These are phyloP conservation scores for Notocelia uddmanniana DNA, from an alignment of 2,888 invertebrate species.

Conservation along the genomic window DNA sequence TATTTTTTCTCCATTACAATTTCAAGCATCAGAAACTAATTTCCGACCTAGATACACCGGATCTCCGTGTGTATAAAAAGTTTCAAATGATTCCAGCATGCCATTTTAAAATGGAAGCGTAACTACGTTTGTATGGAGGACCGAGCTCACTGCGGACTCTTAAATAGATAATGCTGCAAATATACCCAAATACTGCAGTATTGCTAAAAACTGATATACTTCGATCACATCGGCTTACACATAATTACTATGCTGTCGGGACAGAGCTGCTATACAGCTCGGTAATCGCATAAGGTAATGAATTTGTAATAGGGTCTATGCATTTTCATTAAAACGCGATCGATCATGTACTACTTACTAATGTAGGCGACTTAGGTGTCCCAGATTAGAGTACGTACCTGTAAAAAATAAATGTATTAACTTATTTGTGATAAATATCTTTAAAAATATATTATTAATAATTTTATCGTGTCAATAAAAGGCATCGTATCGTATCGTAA, in stretches of 20 bases:
- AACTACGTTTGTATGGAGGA: no score
- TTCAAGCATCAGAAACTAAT: no score
- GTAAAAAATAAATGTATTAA: background rate
- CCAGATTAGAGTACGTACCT: conserved; percentile 1
- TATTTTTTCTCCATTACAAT: no score
- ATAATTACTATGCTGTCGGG: background rate
- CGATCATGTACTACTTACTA: conserved; percentile 13
- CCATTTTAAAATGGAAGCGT: no score
- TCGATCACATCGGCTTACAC: background rate
- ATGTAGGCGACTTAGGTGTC: background rate
- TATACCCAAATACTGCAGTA: background rate
- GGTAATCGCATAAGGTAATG: conserved; percentile 10
- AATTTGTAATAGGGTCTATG: conserved; percentile 18
- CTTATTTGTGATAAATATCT: no score
- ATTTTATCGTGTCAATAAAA: no score
- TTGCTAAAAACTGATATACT: background rate
- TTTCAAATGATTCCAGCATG: no score
- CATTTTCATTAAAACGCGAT: conserved; percentile 3
- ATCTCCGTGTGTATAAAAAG: no score
- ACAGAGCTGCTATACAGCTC: background rate
- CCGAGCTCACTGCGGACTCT: no score
- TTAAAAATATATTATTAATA: no score
- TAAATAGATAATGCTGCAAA: background rate
- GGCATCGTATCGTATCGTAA: no score
- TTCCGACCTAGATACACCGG: no score